Base-by-base conservation (phyloP, 1,140 invertebrate species). In the Drosophila busckii region DNA sequence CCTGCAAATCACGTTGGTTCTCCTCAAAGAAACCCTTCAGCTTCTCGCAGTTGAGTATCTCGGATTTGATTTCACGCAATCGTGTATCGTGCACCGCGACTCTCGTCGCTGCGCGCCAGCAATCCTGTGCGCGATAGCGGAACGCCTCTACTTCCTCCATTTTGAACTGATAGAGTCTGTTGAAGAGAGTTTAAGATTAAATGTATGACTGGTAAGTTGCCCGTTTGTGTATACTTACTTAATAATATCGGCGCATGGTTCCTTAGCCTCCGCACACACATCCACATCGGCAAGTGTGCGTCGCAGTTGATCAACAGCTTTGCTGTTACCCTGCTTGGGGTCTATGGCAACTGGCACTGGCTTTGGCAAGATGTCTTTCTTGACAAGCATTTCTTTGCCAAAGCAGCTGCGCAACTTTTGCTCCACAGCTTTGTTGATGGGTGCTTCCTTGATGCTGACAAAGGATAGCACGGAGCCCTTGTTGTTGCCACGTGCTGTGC, bases 71-170 rank as follows among this genome's bases (percentile, higher is more conserved):
- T 91, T 99, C 98, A 82, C 96, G 96, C 4, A 99, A 89, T 42
- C 98, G 90, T 0, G 97, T 96, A 87, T 99, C 96, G 41, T 95
- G 89, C 0, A 99, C 93, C 0, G 96, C 97, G 54, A 96, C 94
- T 76, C 93, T 92, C 0, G 97, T 99, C 0, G 98, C 95, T 1
- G 96, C 95, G 71, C 94, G 92, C 93, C 97, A 95, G 2, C 96
- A 97, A 91, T 99, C 98, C 71, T 93, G 91, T 0, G 97, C 94
- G 83, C 98, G 90, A 89, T 99, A 98, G 52, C 94, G 91, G 85
- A 99, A 99, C 0, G 96, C 94, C 87, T 99, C 97, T 20, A 99
- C 93, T 89, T 99, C 96, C 58, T 97, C 94, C 87, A 99, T 91
- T 84, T 94, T 95, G 85, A 99, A 98, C 69, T 97, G 92, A 86